Percentiles rank a stretch among this genome's conserved stretches.
These are phyloP conservation scores for Buceros bicornis DNA, from an alignment of 2,797 vertebrate species.

Conservation along the genomic window DNA sequence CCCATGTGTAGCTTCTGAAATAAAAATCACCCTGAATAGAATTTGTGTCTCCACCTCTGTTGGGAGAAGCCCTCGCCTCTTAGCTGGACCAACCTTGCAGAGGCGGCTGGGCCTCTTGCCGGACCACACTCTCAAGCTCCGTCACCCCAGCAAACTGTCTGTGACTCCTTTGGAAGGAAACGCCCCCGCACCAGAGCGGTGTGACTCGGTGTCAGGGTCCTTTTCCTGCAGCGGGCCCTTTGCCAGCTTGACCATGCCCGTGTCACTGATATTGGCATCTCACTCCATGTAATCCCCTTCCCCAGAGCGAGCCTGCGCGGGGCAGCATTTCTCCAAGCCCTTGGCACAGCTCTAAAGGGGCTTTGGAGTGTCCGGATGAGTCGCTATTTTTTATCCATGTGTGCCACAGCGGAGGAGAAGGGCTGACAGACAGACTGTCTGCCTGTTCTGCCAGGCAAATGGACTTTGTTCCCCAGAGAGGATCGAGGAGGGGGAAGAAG, in stretches of 20 bases:
- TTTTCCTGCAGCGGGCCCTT: neutral
- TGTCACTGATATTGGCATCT: neutral
- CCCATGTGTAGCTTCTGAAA: slow-evolving; percentile 58
- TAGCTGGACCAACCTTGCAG: neutral
- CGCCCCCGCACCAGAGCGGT: neutral
- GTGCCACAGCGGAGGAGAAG: neutral
- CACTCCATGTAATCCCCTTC: neutral
- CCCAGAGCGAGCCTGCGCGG: accelerated
- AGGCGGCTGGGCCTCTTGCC: neutral
- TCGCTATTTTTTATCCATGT: neutral
- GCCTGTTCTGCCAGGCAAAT: neutral
- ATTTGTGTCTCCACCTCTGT: neutral
- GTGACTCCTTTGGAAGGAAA: neutral
- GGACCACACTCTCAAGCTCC: neutral
- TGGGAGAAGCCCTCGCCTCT: neutral
- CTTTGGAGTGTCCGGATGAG: neutral
- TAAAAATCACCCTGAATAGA: slow-evolving; percentile 47
- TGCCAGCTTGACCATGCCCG: neutral
- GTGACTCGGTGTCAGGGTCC: neutral
- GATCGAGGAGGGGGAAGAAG: neutral
- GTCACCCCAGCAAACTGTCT: neutral
- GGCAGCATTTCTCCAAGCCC: neutral
- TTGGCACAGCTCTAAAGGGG: neutral
- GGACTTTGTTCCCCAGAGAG: neutral
- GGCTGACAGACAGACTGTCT: neutral